phyloP scores from a whole-genome alignment of 2,888 invertebrate species.

The Melipona beecheii region DNA sequence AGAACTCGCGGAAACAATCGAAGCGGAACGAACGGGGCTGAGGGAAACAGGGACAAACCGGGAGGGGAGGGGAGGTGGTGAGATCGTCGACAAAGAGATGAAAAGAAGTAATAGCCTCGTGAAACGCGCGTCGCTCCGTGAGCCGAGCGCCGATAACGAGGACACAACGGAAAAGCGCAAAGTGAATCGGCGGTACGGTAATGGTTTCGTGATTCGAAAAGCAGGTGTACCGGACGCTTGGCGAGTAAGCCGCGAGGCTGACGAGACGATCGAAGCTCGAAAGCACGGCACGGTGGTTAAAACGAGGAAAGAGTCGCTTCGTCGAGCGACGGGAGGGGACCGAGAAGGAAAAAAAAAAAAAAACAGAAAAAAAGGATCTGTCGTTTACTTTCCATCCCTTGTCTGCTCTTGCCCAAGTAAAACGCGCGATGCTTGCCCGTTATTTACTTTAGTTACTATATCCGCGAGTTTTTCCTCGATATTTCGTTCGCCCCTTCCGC shows the following conservation, averaged over 20 bases:
- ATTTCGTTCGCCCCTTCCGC: background rate
- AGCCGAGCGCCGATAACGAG: conserved; percentile 14
- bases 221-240: conserved; percentile 13
- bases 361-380: background rate
- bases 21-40: background rate
- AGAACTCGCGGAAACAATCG: conserved; percentile 8
- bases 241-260: conserved; percentile 1
- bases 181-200: background rate
- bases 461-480: background rate
- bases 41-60: background rate
- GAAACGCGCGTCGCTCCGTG: background rate
- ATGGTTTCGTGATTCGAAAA: conserved; percentile 1
- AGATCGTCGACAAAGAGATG: background rate
- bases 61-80: background rate
- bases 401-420: background rate
- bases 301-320: conserved; percentile 6
- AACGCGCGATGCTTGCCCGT: background rate
- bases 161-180: background rate
- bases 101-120: background rate
- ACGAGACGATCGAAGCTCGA: conserved; percentile 30
- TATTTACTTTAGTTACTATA: no score
- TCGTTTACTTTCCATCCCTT: background rate
- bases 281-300: conserved; percentile 1
- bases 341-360: background rate
- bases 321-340: background rate